Base-by-base conservation (phyloP, 1,140 invertebrate genomes). In the Diorhabda carinulata region DNA sequence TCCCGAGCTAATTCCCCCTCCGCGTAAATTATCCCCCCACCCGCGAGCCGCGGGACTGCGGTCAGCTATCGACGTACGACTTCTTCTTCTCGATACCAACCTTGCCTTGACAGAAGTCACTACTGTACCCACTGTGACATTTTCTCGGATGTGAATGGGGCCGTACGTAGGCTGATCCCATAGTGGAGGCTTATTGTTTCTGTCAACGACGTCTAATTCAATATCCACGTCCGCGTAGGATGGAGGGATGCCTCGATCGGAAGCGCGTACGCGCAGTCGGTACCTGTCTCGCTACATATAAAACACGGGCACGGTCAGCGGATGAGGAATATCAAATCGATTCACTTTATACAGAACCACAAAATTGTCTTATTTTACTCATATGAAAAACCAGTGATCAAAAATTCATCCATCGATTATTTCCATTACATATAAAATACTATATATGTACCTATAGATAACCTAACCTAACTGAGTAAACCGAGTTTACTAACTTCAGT, bases 121-220 rank as follows among this genome's bases (percentile, higher is more conserved):
- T 89, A 94, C 90, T 86, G 93, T 95, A 90, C 95, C 93, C 87
- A 96, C 92, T 89, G 93, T 95, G 88, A 96, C 92, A 92, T 96
- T 96, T 92, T 97, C 95, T 89, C 91, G 92, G 88, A 97, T 93
- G 89, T 92, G 91, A 87, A 94, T 94, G 86, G 94, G 94, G 86
- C 94, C 93, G 89, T 97, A 97, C 85, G 93, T 88, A 85, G 87
- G 89, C 84, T 88, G 87, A 87, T 96, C 93, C 94, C 94, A 97
- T 83, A 95, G 88, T 84, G 95, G 95, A 82, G 95, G 94, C 88
- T 96, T 96, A 91, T 96, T 96, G 89, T 96, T 95, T 86, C 93
- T 92, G 90, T 96, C 94, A 87, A 97, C 94, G 85, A 97, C 94
- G 88, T 95, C 94, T 90, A 97, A 92, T 84, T 95, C 92, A 86